Evolutionary conservation across 1,140 invertebrate species (phyloP).

Genomic region (Camponotus floridanus): DNA sequence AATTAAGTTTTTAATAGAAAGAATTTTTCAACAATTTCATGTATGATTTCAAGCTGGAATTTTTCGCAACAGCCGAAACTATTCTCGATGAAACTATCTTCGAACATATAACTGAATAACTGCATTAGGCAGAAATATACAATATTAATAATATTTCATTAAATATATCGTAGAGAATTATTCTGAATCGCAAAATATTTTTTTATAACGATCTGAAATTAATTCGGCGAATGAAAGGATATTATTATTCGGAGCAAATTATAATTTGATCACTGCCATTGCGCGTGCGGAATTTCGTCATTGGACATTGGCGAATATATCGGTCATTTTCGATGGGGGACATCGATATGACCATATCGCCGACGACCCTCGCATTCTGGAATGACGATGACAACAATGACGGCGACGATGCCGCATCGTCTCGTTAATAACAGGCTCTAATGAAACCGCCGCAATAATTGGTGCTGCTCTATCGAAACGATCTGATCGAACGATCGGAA

Average conservation of each 20-base stretch:
- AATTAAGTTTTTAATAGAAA: too few relatives aligned
- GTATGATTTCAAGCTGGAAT: too few relatives aligned
- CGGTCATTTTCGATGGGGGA: constrained; percentile 5
- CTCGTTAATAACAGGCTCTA: constrained; percentile 37
- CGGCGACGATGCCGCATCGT: background rate
- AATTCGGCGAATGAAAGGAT: background rate
- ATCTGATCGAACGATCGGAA: constrained; percentile 1
- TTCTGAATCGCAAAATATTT: background rate
- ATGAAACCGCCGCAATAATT: constrained; percentile 50
- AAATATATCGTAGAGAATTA: background rate
- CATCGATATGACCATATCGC: constrained; percentile 18
- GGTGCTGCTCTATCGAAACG: constrained; percentile 23
- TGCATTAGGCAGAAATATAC: too few relatives aligned
- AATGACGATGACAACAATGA: constrained; percentile 9
- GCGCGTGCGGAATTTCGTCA: constrained; percentile 4
- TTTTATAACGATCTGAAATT: background rate
- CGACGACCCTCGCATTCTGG: constrained; percentile 2
- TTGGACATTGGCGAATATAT: background rate
- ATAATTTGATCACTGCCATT: background rate
- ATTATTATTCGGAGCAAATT: background rate
- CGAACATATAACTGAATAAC: too few relatives aligned
- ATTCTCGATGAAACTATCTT: too few relatives aligned
- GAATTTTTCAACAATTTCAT: too few relatives aligned
- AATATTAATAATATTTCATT: too few relatives aligned
- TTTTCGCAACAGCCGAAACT: too few relatives aligned